Conservation (phyloP, 1,140 invertebrate genomes). For the Popillia japonica region DNA sequence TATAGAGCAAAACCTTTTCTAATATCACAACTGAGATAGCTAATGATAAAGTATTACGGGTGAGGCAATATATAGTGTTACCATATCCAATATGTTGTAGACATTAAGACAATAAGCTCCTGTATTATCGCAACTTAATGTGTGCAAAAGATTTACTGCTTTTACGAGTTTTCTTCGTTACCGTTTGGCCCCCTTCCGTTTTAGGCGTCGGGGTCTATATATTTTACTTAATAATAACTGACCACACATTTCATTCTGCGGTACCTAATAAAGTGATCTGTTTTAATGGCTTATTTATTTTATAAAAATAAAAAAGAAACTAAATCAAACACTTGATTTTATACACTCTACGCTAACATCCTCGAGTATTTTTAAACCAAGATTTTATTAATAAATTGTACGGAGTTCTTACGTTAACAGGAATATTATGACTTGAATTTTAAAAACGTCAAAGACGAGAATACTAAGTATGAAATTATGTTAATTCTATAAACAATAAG, state of each 20-base stretch:
- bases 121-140: slow-evolving; percentile 40
- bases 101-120: slow-evolving; percentile 42
- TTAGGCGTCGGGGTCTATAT: background rate
- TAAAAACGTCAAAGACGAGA: background rate
- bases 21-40: background rate
- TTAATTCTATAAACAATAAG: slow-evolving; percentile 3
- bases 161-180: background rate
- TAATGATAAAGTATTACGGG: slow-evolving; percentile 1
- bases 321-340: too few relatives aligned
- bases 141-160: slow-evolving; percentile 40
- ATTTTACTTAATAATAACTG: background rate
- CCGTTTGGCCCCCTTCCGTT: background rate
- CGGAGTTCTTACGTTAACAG: background rate
- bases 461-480: background rate
- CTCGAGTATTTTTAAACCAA: background rate
- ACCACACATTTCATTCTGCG: background rate
- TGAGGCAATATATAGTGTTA: slow-evolving; percentile 34
- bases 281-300: slow-evolving; percentile 12
- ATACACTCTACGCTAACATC: too few relatives aligned
- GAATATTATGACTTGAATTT: slow-evolving; percentile 12
- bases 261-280: slow-evolving; percentile 10
- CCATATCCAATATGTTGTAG: slow-evolving; percentile 40
- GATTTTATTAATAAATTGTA: slow-evolving; percentile 8
- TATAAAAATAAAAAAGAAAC: background rate
- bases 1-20: slow-evolving; percentile 10